Percentiles rank a stretch among this genome's conserved stretches.
phyloP scores from a whole-genome alignment of 2,113 vertebrate genomes.

The Eulacestoma nigropectus region DNA sequence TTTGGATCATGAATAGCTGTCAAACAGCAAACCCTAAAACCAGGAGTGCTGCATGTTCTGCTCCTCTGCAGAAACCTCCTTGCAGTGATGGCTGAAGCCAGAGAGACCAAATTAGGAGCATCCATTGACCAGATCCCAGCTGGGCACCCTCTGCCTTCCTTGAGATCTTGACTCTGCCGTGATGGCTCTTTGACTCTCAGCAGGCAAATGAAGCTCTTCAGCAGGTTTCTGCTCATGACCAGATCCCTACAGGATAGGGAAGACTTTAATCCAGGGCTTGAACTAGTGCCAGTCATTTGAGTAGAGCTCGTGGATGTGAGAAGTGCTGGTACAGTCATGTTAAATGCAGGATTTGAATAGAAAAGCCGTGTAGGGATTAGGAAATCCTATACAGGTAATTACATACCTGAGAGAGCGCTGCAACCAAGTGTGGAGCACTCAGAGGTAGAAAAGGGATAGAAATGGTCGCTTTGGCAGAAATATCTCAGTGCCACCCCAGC shows the following conservation, averaged over 20 bases:
- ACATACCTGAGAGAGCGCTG: not conserved
- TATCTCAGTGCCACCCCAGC: rapidly evolving
- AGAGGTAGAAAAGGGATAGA: not conserved
- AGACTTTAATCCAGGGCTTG: not conserved
- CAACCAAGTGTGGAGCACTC: not conserved
- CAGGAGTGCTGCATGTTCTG: not conserved
- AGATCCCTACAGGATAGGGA: not conserved
- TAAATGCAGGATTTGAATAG: not conserved
- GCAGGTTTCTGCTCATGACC: not conserved
- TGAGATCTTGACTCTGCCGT: not conserved
- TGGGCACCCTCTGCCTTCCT: not conserved
- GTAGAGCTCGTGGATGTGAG: not conserved
- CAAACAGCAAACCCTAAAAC: not conserved
- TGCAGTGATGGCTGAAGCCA: not conserved
- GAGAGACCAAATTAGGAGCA: not conserved
- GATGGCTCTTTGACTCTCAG: not conserved
- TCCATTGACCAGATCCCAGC: not conserved
- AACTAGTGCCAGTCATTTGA: not conserved
- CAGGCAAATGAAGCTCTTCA: not conserved
- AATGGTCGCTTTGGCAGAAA: not conserved
- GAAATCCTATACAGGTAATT: not conserved
- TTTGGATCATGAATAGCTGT: not conserved
- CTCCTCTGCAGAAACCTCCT: not conserved
- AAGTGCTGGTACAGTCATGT: not conserved
- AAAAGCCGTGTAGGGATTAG: not conserved